Evolutionary conservation across 1,140 invertebrate species (phyloP), one percentile per base, ranked within the genome.

Genomic region (Bombus confusus): DNA sequence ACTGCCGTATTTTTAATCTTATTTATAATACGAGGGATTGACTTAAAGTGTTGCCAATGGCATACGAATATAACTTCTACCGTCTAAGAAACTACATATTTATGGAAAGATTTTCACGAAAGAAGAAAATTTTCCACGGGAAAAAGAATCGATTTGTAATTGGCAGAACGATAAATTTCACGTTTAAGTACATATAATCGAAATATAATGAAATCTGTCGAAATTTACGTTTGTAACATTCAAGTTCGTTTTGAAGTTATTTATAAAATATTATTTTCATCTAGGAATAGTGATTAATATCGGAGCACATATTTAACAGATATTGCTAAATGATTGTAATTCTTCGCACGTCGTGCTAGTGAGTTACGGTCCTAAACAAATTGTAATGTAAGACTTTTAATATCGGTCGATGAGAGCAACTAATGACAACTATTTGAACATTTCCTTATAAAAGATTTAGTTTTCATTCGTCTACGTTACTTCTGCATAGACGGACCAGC

Each of bases 291-390:
- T 15, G 28, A 85, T 47, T 41, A 82, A 52, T n/a, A 39, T 82
- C 75, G 31, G 28, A 82, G 37, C 78, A 80, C 57, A 47, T 66
- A 73, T 52, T 80, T 57, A 73, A 62, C 28, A 13, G 68, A 80
- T 80, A 85, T 80, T 85, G 78, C 83, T 85, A 73, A 74, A 62
- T 80, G 83, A 80, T 85, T 80, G 83, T 80, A 85, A 85, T 73
- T 64, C 18, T 66, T 85, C 9, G 69, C 82, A 83, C 59, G 73
- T 22, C 43, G 41, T 39, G 43, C 43, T 57, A 81, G 43, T 6
- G n/a, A 72, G 34, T 57, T 34, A 85, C 77, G 43, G 79, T 75
- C 37, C 84, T 59, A 85, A 81, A 81, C 41, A 52, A 85, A 85
- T 41, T 47, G 12, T 62, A 62, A 62, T 13, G 28, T 62, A 62